These are phyloP conservation scores for Mormyrus lacerda DNA, from an alignment of 2,113 vertebrate genomes.

Conservation along the genomic window DNA sequence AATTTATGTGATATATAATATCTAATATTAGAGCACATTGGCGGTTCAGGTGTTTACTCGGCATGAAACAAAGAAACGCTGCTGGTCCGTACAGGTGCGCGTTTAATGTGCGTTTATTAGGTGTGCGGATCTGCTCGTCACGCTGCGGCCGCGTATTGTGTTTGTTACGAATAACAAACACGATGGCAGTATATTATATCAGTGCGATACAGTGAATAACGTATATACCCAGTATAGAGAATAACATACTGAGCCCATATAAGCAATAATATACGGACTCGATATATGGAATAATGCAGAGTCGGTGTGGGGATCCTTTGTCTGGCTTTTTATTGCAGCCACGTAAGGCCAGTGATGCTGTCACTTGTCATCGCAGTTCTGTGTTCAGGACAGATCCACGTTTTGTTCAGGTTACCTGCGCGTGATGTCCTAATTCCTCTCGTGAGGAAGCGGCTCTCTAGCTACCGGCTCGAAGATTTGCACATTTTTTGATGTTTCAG, in stretches of 20 bases:
- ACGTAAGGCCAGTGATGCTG: background rate
- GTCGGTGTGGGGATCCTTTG: background rate
- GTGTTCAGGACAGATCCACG: background rate
- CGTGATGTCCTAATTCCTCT: background rate
- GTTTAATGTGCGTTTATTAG: background rate
- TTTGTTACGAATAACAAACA: background rate
- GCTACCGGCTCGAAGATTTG: background rate
- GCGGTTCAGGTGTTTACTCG: slow-evolving; percentile 1
- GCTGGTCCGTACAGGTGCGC: background rate
- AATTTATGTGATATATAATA: background rate
- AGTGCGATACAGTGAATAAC: background rate
- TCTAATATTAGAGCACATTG: background rate
- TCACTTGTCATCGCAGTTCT: background rate
- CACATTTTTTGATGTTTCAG: slow-evolving; percentile 36
- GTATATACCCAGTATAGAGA: background rate
- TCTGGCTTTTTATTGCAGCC: background rate
- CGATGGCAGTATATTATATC: background rate
- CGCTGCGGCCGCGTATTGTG: background rate
- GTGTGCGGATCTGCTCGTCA: background rate
- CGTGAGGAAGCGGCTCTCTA: background rate
- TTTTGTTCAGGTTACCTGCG: background rate
- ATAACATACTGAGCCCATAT: background rate
- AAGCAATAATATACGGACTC: background rate
- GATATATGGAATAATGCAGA: background rate
- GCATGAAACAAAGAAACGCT: slow-evolving; percentile 11